Conservation (phyloP, 2,888 invertebrate species). For the Zootermopsis nevadensis region DNA sequence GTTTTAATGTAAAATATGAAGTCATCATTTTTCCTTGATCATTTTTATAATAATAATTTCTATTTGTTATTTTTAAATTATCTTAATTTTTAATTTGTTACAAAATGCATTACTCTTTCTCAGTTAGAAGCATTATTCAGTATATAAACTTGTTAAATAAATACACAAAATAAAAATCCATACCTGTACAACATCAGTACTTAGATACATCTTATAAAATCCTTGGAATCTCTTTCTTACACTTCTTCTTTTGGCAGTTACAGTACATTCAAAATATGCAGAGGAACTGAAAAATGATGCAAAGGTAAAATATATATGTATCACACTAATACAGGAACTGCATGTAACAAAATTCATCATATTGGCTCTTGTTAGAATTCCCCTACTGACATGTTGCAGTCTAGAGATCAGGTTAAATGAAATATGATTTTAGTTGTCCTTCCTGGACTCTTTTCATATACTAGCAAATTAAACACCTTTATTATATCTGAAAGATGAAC, state of each 20-base stretch:
- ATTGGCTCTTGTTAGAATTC: background rate
- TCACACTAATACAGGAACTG: constrained; percentile 9
- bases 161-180: background rate
- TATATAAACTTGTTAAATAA: background rate
- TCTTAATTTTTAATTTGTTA: background rate
- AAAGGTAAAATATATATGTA: background rate
- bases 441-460: background rate
- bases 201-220: background rate
- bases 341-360: background rate
- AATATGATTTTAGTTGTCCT: background rate
- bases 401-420: background rate
- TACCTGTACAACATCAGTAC: background rate
- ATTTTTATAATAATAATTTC: background rate
- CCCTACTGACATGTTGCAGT: background rate
- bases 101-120: background rate
- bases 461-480: background rate
- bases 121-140: background rate
- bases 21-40: background rate
- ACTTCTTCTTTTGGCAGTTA: background rate
- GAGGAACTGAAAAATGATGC: constrained; percentile 2
- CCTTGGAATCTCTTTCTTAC: background rate
- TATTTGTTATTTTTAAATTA: background rate
- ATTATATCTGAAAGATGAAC: background rate
- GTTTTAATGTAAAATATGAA: background rate
- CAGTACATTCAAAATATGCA: constrained; percentile 1